Evolutionary conservation across 2,113 vertebrate species (phyloP), one percentile per base, ranked within the genome.

Genomic region (Dipodomys merriami): DNA sequence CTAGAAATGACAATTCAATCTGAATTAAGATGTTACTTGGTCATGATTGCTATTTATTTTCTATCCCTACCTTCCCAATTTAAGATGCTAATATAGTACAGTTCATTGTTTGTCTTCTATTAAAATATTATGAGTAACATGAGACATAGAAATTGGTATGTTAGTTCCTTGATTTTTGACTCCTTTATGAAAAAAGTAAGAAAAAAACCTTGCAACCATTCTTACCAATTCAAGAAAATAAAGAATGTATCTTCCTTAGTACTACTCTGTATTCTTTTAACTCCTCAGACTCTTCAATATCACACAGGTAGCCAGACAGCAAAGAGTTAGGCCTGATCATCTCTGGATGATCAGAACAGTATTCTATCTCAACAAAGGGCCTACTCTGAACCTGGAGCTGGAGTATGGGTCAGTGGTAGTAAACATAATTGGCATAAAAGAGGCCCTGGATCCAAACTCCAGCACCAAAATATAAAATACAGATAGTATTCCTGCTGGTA

Each of bases 1-100:
- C 4, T 69, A 83, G n/a, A 92, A 83, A 23, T 35, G 33, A 86
- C 39, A 91, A 95, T 91, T 96, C 49, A 74, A 39, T n/a, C 13
- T 68, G 11, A 89, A 93, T 10, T 53, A 78, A 79, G 7, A 76
- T 84, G 39, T 46, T 69, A 71, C 60, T 3, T 76, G 30, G 72
- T 33, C 23, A 62, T 91, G 73, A 91, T 6, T 86, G 9, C 29
- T 80, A 81, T 8, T 65, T 53, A 71, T 74, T 76, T 90, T 77
- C 68, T 65, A 76, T 16, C 13, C 60, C 12, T 77, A 81, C 53
- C 73, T 53, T 65, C 20, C 19, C 44, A 90, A 57, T 72, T 30
- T 68, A 44, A 87, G 53, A 29, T 49, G 33, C n/a, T 86, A 79
- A 71, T 60, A 49, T 27, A n/a, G 10, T 53, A 71, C 1, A 83